phyloP scores from a whole-genome alignment of 2,797 vertebrate genomes.

The Urocyon cinereoargenteus region DNA sequence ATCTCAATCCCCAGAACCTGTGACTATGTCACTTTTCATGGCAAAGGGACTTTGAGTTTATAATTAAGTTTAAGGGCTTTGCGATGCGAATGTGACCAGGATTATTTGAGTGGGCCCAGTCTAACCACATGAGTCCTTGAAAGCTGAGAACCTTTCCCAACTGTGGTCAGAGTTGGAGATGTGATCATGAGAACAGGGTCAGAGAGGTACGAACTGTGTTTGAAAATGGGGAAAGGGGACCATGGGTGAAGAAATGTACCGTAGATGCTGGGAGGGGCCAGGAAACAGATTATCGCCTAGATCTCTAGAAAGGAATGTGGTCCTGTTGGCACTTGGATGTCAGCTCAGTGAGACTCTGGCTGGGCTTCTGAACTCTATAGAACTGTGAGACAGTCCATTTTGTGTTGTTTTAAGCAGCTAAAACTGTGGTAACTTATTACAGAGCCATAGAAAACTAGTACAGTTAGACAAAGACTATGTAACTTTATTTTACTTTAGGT shows the following conservation, averaged over 20 bases:
- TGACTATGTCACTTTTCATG: not conserved
- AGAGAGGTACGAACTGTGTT: not conserved
- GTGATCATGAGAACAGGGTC: no score
- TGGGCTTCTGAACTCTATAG: not conserved
- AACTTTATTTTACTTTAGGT: conserved; percentile 37
- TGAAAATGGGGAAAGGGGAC: not conserved
- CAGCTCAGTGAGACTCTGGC: not conserved
- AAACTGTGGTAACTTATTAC: conserved; percentile 25
- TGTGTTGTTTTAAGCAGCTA: not conserved
- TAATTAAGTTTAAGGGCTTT: not conserved
- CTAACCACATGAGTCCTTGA: not conserved
- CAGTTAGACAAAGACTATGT: not conserved
- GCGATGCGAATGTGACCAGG: not conserved
- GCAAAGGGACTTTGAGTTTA: not conserved
- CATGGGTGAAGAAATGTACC: not conserved
- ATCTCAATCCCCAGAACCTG: not conserved
- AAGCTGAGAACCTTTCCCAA: not conserved
- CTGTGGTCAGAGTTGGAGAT: not conserved
- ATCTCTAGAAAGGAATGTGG: not conserved
- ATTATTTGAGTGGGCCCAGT: not conserved
- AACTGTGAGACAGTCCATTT: not conserved
- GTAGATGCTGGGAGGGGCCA: not conserved
- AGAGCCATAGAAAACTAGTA: not conserved
- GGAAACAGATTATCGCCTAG: not conserved
- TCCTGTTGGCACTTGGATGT: not conserved